phyloP scores from a whole-genome alignment of 92 coral and sea anemone species.

The Hydrozoanthus gracilis region DNA sequence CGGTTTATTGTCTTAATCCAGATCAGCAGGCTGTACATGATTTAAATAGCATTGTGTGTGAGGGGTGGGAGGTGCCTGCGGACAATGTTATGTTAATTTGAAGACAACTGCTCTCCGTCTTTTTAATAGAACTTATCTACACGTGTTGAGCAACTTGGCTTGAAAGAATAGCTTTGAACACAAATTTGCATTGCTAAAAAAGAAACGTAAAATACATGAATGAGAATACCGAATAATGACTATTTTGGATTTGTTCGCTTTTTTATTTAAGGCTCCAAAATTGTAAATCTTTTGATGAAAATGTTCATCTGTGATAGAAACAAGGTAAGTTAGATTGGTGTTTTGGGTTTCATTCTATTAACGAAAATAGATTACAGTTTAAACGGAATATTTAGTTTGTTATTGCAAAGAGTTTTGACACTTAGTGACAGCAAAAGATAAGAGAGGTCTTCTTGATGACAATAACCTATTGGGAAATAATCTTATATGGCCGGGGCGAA shows the following conservation, averaged over 20 bases:
- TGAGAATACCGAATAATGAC: background rate
- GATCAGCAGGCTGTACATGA: conserved; percentile 43
- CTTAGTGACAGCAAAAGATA: conserved; percentile 16
- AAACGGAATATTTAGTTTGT: conserved; percentile 16
- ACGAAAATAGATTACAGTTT: conserved; percentile 23
- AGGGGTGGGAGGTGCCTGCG: conserved; percentile 25
- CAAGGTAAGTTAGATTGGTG: background rate
- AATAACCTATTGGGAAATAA: background rate
- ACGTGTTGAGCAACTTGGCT: conserved; percentile 36
- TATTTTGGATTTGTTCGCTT: background rate
- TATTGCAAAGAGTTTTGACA: conserved; percentile 36
- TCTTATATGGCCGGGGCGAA: background rate
- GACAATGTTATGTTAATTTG: conserved; percentile 42
- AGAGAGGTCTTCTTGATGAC: background rate
- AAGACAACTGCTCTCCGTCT: conserved; percentile 19
- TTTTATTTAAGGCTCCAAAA: too few species aligned
- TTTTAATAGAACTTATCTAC: conserved; percentile 41
- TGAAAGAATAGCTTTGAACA: conserved; percentile 23
- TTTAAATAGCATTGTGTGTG: conserved; percentile 41
- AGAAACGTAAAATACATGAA: background rate
- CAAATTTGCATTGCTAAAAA: conserved; percentile 39
- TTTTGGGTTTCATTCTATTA: background rate
- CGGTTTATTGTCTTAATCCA: conserved; percentile 1
- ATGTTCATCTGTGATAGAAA: too few species aligned
- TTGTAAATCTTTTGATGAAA: too few species aligned